These are phyloP conservation scores for Spea hammondii DNA, from an alignment of 2,797 vertebrate genomes.

Conservation along the genomic window DNA sequence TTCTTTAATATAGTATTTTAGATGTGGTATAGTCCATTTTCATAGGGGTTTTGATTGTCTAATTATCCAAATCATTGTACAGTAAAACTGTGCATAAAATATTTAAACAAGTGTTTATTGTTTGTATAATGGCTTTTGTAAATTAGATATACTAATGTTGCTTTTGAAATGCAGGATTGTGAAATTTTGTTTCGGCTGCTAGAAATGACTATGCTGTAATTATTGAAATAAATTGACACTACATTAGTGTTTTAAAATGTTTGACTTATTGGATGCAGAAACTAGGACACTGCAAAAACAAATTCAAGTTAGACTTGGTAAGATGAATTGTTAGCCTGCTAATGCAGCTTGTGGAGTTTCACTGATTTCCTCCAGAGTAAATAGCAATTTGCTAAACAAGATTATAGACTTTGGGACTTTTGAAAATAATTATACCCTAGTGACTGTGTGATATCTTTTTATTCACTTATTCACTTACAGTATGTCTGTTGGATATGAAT, in stretches of 20 bases:
- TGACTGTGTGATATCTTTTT: conserved; percentile 15
- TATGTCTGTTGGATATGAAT: conserved; percentile 3
- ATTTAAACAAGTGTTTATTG: conserved; percentile 23
- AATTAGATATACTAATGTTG: conserved; percentile 33
- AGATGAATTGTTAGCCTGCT: conserved; percentile 27
- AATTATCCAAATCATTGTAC: conserved; percentile 13
- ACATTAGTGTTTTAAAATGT: conserved; percentile 27
- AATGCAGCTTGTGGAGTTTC: conserved; percentile 27
- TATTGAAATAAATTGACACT: conserved; percentile 35
- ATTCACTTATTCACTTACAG: conserved; percentile 18
- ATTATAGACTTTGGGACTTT: conserved; percentile 31
- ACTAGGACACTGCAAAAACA: background rate
- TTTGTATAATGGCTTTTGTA: conserved; percentile 26
- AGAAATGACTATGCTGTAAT: conserved; percentile 24
- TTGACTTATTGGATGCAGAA: conserved; percentile 6
- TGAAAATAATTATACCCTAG: conserved; percentile 34
- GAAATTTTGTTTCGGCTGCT: conserved; percentile 8
- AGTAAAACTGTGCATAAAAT: conserved; percentile 14
- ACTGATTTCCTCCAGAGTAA: conserved; percentile 33
- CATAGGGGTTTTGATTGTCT: background rate
- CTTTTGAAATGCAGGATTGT: conserved; percentile 19
- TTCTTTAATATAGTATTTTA: background rate
- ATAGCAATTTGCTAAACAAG: conserved; percentile 39
- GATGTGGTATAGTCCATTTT: background rate
- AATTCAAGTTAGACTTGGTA: conserved; percentile 9